phyloP scores from a whole-genome alignment of 2,888 invertebrate genomes.

The Steromphala cineraria region DNA sequence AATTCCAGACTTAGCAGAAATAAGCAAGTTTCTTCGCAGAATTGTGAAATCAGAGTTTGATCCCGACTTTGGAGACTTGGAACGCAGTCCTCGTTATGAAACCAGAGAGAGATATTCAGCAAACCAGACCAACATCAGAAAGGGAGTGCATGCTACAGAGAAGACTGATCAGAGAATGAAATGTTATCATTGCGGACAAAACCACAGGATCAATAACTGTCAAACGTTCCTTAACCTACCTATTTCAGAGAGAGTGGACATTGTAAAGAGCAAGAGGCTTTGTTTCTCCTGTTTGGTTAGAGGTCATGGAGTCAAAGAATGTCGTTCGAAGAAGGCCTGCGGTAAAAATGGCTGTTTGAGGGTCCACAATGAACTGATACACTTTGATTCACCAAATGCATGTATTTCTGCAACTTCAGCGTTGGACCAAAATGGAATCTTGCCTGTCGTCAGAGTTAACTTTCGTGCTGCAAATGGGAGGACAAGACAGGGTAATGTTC shows the following conservation, averaged over 20 bases:
- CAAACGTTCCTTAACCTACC: neutral
- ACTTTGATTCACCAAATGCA: neutral
- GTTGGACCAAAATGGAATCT: neutral
- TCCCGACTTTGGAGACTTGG: neutral
- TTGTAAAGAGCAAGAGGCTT: neutral
- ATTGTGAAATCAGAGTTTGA: neutral
- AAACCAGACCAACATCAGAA: neutral
- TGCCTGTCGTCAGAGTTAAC: conserved; percentile 21
- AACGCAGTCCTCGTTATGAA: neutral
- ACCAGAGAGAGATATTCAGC: neutral
- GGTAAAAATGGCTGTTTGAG: conserved; percentile 14
- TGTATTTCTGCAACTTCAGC: neutral
- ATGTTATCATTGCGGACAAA: neutral
- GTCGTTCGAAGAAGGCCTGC: too few species aligned
- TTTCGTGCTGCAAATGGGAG: conserved; percentile 16
- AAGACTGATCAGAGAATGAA: neutral
- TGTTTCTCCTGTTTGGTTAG: conserved; percentile 23
- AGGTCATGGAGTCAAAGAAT: neutral
- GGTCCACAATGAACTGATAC: conserved; percentile 17
- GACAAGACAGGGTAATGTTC: conserved; percentile 19
- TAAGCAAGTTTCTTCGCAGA: neutral
- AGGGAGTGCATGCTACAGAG: neutral
- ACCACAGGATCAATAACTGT: conserved; percentile 12
- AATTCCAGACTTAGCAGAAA: neutral
- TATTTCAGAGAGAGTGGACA: neutral